phyloP scores from a whole-genome alignment of 1,140 invertebrate genomes.

The Polypedilum vanderplanki region DNA sequence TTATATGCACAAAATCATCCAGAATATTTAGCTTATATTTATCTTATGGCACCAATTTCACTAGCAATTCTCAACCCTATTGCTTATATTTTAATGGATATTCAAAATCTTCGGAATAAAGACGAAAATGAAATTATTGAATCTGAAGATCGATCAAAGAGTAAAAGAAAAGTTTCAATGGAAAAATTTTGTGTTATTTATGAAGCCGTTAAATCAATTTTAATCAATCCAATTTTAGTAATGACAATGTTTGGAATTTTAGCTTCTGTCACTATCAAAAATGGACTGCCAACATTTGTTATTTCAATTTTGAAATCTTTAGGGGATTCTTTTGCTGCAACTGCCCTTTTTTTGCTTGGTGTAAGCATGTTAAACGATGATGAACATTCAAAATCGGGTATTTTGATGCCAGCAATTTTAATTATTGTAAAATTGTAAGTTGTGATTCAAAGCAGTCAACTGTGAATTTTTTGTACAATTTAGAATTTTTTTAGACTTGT shows the following conservation, averaged over 20 bases:
- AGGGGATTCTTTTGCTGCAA: slow-evolving; percentile 82
- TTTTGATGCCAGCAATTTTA: slow-evolving; percentile 76
- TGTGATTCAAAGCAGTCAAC: too few species aligned
- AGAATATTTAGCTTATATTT: slow-evolving; percentile 85
- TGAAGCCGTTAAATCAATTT: slow-evolving; percentile 58
- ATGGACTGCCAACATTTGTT: slow-evolving; percentile 67
- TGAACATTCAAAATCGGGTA: slow-evolving; percentile 59
- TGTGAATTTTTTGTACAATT: too few species aligned
- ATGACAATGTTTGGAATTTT: slow-evolving; percentile 89
- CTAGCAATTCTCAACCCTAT: slow-evolving; percentile 88
- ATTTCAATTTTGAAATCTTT: slow-evolving; percentile 70
- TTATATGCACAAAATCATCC: slow-evolving; percentile 72
- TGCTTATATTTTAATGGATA: slow-evolving; percentile 84
- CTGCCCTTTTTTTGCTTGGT: slow-evolving; percentile 84
- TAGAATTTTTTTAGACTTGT: slow-evolving; percentile 59
- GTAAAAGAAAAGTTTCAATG: slow-evolving; percentile 35
- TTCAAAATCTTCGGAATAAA: slow-evolving; percentile 54
- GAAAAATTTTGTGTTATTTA: slow-evolving; percentile 43
- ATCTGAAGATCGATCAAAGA: slow-evolving; percentile 30
- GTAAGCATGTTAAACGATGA: slow-evolving; percentile 90
- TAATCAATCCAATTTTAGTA: slow-evolving; percentile 82
- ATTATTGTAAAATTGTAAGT: slow-evolving; percentile 84
- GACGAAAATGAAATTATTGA: slow-evolving; percentile 37
- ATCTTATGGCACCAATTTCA: slow-evolving; percentile 90
- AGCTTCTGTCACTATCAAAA: slow-evolving; percentile 75